A percentile compares a stretch with the other conserved stretches of the same genome.
These are phyloP conservation scores for Myotis myotis DNA, from an alignment of 2,797 vertebrate species.

Conservation along the genomic window DNA sequence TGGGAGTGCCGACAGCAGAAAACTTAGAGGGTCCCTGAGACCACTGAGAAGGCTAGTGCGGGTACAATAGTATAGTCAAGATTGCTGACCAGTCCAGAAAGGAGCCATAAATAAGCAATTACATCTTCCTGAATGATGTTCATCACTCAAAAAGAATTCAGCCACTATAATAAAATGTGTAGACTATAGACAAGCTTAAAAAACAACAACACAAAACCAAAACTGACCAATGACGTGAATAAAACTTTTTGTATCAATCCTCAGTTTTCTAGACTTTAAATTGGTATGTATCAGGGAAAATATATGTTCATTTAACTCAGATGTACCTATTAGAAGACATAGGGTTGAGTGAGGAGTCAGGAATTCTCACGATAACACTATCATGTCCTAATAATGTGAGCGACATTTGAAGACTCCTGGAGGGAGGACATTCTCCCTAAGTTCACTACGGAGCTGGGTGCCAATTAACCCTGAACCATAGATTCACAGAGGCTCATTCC, in stretches of 20 bases:
- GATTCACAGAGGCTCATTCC: neutral
- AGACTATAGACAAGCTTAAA: neutral
- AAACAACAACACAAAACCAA: neutral
- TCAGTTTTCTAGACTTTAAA: neutral
- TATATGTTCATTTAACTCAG: neutral
- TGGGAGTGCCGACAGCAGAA: neutral
- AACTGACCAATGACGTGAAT: neutral
- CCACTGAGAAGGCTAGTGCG: neutral
- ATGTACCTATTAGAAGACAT: neutral
- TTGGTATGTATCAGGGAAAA: neutral
- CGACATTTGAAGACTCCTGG: neutral
- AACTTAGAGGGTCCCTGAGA: neutral
- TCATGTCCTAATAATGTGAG: neutral
- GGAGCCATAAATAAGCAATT: neutral
- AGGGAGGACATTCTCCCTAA: constrained; percentile 7
- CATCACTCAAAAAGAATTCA: neutral
- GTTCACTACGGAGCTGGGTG: neutral
- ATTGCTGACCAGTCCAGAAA: neutral
- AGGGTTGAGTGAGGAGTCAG: neutral
- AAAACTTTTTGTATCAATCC: neutral
- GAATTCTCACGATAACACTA: neutral
- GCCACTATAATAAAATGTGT: neutral
- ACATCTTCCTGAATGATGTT: neutral
- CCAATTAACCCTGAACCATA: neutral
- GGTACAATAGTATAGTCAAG: neutral